A percentile compares a stretch with the other conserved stretches of the same genome.
Conservation (phyloP, 2,888 invertebrate genomes). For the Zootermopsis nevadensis region DNA sequence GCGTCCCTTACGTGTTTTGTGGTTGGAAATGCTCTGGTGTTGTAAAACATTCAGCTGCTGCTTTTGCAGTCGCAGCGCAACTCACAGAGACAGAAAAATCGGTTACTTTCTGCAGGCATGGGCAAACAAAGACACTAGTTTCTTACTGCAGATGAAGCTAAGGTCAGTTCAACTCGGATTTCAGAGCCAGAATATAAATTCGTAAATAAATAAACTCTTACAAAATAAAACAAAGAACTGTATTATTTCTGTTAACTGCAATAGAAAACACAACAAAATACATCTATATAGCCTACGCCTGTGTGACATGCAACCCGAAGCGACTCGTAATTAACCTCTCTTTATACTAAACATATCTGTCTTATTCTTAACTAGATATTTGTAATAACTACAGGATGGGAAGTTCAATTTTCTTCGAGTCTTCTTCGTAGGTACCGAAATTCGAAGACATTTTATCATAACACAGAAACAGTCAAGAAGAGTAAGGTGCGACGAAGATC, state of each 20-base stretch:
- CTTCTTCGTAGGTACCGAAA: neutral
- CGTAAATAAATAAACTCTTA: too few relatives aligned
- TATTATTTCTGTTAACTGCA: too few relatives aligned
- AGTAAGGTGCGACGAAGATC: constrained; percentile 7
- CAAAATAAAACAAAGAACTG: too few relatives aligned
- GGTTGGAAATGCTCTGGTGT: neutral
- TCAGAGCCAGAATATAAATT: too few relatives aligned
- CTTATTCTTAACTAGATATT: neutral
- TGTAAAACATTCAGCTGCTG: neutral
- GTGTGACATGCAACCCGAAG: too few relatives aligned
- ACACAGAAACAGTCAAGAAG: neutral
- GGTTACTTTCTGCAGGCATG: neutral
- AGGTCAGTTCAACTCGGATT: too few relatives aligned
- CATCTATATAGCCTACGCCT: too few relatives aligned
- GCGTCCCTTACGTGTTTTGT: constrained; percentile 5
- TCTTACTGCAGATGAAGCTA: too few relatives aligned
- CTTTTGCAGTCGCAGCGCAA: neutral
- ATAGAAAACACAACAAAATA: too few relatives aligned
- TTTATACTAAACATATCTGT: too few relatives aligned
- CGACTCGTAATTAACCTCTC: too few relatives aligned
- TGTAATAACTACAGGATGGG: neutral
- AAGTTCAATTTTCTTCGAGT: neutral
- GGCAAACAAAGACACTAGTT: too few relatives aligned
- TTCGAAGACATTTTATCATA: neutral
- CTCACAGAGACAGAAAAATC: neutral